Base-by-base conservation (phyloP, 2,888 invertebrate genomes). In the Tricholauxania praeusta region DNA sequence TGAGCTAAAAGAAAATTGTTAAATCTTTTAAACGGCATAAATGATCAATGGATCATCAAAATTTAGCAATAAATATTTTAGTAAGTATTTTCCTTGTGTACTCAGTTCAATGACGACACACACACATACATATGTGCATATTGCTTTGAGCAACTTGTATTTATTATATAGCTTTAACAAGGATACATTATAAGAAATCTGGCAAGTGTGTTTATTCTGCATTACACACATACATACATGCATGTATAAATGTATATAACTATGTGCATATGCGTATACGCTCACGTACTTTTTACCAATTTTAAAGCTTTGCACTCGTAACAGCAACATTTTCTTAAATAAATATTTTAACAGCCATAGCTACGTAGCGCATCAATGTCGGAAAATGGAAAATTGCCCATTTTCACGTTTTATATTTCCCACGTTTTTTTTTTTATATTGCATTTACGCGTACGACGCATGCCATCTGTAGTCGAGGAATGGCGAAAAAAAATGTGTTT, bases 351-450 rank as follows among this genome's bases (percentile, higher is more conserved):
- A 57, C 39, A 39, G 39, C 3, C 1, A 48, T 17, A 48, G 47
- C 62, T 39, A 3, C 47, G 15, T 14, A 48, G 15, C 47, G 17
- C 19, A 63, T 48, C 10, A 17, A n/a, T n/a, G 48, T 17, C n/a
- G 19, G 8, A 15, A 63, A 39, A 17, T 17, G 62, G 32, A 68
- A 59, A 57, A 47, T 22, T 57, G 67, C 67, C 67, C 39, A 57
- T 57, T 57, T 57, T 17, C 22, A 53, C 55, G 55, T 66, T 53
- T 66, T 39, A 55, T 47, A 32, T 57, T 57, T 57, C 12, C 7
- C 57, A 57, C 57, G 57, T 28, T 57, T 57, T 12, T 22, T n/a
- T 22, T 22, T 28, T 28, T 28, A 28, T 28, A 28, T 28, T 28
- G 28, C 28, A 28, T 4, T 28, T 10, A 10, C 39, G 39, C 39